Evolutionary conservation across 1,140 invertebrate species (phyloP), one percentile per base, ranked within the genome.

Genomic region (Plectrocnemia conspersa): DNA sequence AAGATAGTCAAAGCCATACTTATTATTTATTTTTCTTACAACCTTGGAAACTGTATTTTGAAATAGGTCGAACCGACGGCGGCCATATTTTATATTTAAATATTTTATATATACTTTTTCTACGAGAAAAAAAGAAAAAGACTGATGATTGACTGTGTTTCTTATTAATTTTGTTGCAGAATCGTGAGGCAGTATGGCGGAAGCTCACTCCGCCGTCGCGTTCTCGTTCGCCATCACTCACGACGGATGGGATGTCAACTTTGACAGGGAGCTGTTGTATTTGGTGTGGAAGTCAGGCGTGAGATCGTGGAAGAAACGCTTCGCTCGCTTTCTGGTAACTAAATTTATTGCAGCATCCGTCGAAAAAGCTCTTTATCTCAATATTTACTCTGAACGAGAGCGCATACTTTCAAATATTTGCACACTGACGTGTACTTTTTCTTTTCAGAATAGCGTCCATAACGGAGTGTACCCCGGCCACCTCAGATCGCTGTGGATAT

Each of bases 181-280:
- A n/a, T n/a, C n/a, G n/a, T 36, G 10, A 16, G n/a, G 13, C 56
- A 64, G 48, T 47, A 98, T 98, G 96, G 96, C 96, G 66, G 96
- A 99, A 88, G 95, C 96, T 54, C 95, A 98, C 78, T 86, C 90
- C 49, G 96, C 96, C 59, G 96, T 98, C 41, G 96, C 95, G 35
- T 97, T 99, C 73, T 95, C 91, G 45, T 98, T 99, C 74, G 83
- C 91, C 21, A 92, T 99, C 56, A 96, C 94, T 41, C 94, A 97
- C 67, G 97, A 99, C 71, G 96, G 95, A 63, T 91, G 95, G 77
- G 88, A 97, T 66, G 89, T 98, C 19, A 93, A 97, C 70, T 95
- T 97, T 68, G 94, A 99, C 68, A 80, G 91, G 56, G 95, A 98
- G 75, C 92, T 97, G 19, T 78, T 94, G 3, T 82, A 92, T 65